A percentile compares a stretch with the other conserved stretches of the same genome.
phyloP scores from a whole-genome alignment of 2,888 invertebrate species.

The Tenthredo distinguenda region DNA sequence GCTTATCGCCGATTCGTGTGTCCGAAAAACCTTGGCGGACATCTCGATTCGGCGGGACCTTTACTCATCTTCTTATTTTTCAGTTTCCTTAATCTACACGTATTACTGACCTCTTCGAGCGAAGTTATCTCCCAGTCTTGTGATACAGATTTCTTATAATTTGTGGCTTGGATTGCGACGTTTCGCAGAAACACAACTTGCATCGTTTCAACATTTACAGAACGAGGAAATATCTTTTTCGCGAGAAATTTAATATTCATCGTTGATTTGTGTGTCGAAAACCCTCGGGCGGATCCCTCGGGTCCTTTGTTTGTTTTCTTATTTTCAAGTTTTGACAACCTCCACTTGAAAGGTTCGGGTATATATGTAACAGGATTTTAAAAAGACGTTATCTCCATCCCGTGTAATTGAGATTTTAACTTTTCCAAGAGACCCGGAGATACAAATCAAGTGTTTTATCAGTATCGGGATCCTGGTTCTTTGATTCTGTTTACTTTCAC shows the following conservation, averaged over 20 bases:
- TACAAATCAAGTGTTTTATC: neutral
- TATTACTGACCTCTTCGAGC: neutral
- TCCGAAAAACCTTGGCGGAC: slow-evolving; percentile 21
- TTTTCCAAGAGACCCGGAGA: neutral
- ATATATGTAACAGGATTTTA: neutral
- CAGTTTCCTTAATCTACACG: neutral
- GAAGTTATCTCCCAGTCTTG: neutral
- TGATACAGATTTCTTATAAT: neutral
- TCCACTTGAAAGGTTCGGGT: neutral
- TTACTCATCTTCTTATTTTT: neutral
- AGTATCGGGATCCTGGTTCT: neutral
- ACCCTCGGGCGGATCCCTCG: neutral
- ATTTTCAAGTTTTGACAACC: slow-evolving; percentile 8
- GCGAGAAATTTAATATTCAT: neutral
- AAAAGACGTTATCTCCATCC: slow-evolving; percentile 9
- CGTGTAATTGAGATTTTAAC: slow-evolving; percentile 15
- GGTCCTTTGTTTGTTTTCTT: neutral
- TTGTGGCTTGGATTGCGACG: neutral
- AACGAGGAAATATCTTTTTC: neutral
- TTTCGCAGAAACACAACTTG: neutral
- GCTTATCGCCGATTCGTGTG: slow-evolving; percentile 1
- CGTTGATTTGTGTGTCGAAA: neutral
- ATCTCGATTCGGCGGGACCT: neutral
- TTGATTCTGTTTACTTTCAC: slow-evolving; percentile 13
- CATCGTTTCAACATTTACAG: neutral